A percentile compares a stretch with the other conserved stretches of the same genome.
Conservation (phyloP, 1,140 invertebrate species). For the Heliconius eleuchia region DNA sequence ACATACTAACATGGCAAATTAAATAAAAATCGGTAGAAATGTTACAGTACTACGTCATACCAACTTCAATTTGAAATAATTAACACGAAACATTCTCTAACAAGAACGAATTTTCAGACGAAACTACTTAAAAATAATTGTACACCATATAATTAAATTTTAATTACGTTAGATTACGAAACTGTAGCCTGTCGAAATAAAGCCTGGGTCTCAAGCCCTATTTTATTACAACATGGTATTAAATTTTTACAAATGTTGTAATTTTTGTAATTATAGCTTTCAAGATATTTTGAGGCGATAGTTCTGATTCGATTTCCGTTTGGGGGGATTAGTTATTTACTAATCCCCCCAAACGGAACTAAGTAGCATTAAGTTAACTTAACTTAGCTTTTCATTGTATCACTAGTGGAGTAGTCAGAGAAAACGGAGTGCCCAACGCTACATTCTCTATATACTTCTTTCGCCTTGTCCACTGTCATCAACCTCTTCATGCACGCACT, state of each 20-base stretch:
- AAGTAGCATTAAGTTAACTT: too few species aligned
- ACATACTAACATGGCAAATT: too few species aligned
- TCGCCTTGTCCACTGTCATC: too few species aligned
- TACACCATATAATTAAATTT: slow-evolving; percentile 7
- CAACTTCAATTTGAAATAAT: not conserved
- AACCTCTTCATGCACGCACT: too few species aligned
- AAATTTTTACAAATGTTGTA: not conserved
- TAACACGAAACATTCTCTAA: slow-evolving; percentile 2
- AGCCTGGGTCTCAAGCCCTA: not conserved
- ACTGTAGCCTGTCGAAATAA: not conserved
- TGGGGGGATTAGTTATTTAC: not conserved
- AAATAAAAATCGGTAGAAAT: too few species aligned
- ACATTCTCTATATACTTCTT: too few species aligned
- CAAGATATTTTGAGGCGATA: not conserved
- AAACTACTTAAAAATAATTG: slow-evolving; percentile 10
- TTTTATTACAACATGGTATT: not conserved
- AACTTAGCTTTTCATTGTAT: too few species aligned
- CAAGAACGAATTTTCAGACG: slow-evolving; percentile 1
- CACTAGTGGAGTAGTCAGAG: too few species aligned
- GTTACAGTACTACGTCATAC: not conserved
- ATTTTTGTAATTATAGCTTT: not conserved
- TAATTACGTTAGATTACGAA: slow-evolving; percentile 11
- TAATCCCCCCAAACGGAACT: too few species aligned
- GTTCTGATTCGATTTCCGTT: not conserved
- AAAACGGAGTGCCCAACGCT: too few species aligned